Base-by-base conservation (phyloP, 2,797 vertebrate genomes). In the Gila robusta region DNA sequence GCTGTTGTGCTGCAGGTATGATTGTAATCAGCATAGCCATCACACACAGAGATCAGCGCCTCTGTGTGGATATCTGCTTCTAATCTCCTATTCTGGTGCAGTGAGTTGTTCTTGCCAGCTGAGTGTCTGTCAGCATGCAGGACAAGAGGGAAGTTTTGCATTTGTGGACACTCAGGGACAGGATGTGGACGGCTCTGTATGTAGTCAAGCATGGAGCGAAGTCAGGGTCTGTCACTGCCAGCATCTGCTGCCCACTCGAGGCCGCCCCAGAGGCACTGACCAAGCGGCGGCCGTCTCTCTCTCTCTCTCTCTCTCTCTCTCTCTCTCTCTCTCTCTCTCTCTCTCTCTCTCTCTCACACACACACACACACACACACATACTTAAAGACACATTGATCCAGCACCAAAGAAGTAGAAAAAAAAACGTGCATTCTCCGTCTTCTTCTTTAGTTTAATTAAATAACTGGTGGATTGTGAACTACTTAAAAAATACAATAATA, bases 221-320 rank as follows among this genome's bases (percentile, higher is more conserved):
- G 83, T 88, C 87, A 85, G 71, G 74, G 83, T 88, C 86, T 90
- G 87, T 89, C 89, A 89, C 84, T 87, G 89, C 81, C 81, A 84
- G 86, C 44, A 59, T 84, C 56, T 81, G 86, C 72, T 84, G 84
- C 83, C 86, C 87, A 87, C 87, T 87, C 69, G 39, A 86, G 89
- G 86, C 83, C 72, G 82, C 47, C 87, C 84, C 64, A 80, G 73
- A 83, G 87, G 87, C 79, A 81, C 87, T 89, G 87, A 80, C 88
- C 84, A 79, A 54, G 35, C 82, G 64, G 67, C 56, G 35, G 56
- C 74, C 52, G 56, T 77, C 49, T 81, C 67, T 83, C 56, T 83
- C 82, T 32, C 28, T 32, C 28, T 32, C 28, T 32, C 28, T 32
- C 28, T 32, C 28, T 32, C 28, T 32, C 28, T 32, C 28, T 32